A percentile compares a stretch with the other conserved stretches of the same genome.
phyloP scores from a whole-genome alignment of 1,140 invertebrate genomes.

The Drosophila nannoptera region DNA sequence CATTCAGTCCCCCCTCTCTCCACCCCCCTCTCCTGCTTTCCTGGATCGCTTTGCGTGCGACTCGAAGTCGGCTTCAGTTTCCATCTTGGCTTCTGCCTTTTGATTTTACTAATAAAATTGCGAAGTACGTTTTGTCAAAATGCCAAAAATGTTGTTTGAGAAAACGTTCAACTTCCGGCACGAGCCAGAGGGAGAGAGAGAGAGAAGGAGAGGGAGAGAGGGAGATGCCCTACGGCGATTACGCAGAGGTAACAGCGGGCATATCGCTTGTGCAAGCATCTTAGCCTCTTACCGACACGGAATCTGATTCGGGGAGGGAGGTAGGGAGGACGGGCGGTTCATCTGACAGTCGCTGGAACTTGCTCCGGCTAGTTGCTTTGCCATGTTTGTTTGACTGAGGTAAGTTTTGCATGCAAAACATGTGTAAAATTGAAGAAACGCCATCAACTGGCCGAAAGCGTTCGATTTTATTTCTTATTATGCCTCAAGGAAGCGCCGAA shows the following conservation, averaged over 20 bases:
- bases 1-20: too few species aligned
- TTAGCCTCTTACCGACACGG: too few species aligned
- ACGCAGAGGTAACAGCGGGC: neutral
- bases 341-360: too few species aligned
- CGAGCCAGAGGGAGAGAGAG: too few species aligned
- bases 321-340: too few species aligned
- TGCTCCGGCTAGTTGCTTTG: conserved; percentile 4
- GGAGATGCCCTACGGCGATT: neutral
- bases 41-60: conserved; percentile 47
- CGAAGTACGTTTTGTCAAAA: conserved; percentile 72
- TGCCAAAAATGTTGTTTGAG: conserved; percentile 69
- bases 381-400: conserved; percentile 45
- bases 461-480: conserved; percentile 24
- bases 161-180: conserved; percentile 66
- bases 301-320: too few species aligned
- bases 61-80: conserved; percentile 33
- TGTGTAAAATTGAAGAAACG: conserved; percentile 64
- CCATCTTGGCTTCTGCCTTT: conserved; percentile 11
- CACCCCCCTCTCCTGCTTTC: neutral
- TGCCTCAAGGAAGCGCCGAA: conserved; percentile 16
- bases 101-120: conserved; percentile 58
- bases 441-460: conserved; percentile 43
- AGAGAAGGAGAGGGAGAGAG: too few species aligned
- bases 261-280: too few species aligned
- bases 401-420: conserved; percentile 70